phyloP scores from a whole-genome alignment of 2,888 invertebrate genomes.

The Sericinus montela region DNA sequence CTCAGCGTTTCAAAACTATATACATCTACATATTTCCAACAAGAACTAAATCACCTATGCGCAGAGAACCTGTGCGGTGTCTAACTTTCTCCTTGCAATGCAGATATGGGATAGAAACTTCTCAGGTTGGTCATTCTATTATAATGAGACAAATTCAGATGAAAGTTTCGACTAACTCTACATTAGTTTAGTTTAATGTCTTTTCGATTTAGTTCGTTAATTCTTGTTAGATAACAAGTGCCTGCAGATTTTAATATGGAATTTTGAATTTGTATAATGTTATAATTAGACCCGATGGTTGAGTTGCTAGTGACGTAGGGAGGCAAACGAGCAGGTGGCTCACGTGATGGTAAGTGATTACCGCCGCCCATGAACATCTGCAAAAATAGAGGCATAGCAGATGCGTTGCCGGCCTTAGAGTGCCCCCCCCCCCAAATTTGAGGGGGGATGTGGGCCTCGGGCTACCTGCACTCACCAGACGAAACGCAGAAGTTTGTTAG shows the following conservation, averaged over 20 bases:
- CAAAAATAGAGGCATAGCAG: too few relatives aligned
- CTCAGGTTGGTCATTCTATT: conserved; percentile 9
- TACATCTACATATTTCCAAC: not conserved
- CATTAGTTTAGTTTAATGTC: not conserved
- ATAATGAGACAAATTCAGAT: conserved; percentile 15
- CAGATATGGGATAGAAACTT: conserved; percentile 11
- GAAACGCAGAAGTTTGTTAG: too few relatives aligned
- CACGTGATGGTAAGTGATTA: too few relatives aligned
- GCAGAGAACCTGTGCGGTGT: conserved; percentile 3
- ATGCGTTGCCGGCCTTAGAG: too few relatives aligned
- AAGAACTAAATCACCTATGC: not conserved
- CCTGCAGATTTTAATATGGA: too few relatives aligned
- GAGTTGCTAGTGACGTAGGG: too few relatives aligned
- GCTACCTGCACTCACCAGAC: too few relatives aligned
- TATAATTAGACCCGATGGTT: not conserved
- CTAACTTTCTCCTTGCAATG: conserved; percentile 6
- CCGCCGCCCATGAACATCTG: too few relatives aligned
- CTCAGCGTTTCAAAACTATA: not conserved
- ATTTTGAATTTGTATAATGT: not conserved
- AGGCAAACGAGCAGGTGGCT: too few relatives aligned
- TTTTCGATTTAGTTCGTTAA: not conserved
- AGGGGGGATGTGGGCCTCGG: too few relatives aligned
- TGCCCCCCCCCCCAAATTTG: too few relatives aligned
- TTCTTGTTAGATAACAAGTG: too few relatives aligned
- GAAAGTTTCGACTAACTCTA: conserved; percentile 2